Evolutionary conservation across 2,888 invertebrate genomes (phyloP).

Genomic region (Tetranychus truncatus): DNA sequence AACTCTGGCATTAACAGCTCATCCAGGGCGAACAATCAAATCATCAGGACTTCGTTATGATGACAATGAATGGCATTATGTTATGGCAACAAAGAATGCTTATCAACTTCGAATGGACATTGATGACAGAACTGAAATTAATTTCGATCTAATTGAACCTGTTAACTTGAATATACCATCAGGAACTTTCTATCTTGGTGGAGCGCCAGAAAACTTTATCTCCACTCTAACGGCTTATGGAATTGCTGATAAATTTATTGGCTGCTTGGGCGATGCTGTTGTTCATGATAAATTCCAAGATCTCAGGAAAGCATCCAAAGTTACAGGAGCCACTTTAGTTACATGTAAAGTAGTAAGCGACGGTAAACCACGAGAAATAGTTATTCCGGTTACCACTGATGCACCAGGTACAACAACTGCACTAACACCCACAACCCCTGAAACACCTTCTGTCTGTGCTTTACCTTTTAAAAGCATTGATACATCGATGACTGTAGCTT

Average conservation of each 20-base stretch:
- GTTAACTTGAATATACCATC: constrained; percentile 33
- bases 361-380: neutral
- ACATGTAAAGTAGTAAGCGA: constrained; percentile 25
- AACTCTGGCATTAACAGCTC: constrained; percentile 41
- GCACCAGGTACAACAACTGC: neutral
- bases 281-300: constrained; percentile 62
- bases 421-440: neutral
- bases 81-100: constrained; percentile 58
- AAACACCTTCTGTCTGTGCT: neutral
- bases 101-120: constrained; percentile 53
- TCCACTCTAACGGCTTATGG: constrained; percentile 37
- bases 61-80: constrained; percentile 85
- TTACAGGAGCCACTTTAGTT: constrained; percentile 28
- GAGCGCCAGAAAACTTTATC: constrained; percentile 46
- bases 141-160: constrained; percentile 41
- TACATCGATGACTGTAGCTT: constrained; percentile 26
- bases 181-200: constrained; percentile 68
- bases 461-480: constrained; percentile 32
- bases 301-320: constrained; percentile 49
- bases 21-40: constrained; percentile 45
- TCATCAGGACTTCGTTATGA: constrained; percentile 43
- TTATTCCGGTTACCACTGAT: neutral
- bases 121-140: constrained; percentile 50
- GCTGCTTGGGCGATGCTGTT: constrained; percentile 82
- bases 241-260: constrained; percentile 46